Evolutionary conservation across 1,140 invertebrate species (phyloP).

Genomic region (Chironomus striatipennis): DNA sequence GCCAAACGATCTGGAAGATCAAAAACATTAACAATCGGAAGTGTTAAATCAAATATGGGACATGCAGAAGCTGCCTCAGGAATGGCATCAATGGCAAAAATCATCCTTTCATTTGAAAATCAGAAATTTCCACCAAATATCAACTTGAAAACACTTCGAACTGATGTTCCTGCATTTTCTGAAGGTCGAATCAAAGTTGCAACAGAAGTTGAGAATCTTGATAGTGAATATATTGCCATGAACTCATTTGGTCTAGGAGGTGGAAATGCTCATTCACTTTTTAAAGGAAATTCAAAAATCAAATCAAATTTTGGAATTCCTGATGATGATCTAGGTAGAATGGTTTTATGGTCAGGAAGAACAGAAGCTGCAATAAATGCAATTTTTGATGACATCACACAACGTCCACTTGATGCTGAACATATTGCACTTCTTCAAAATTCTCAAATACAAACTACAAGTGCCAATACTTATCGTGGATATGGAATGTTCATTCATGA

Average conservation of each 20-base stretch:
- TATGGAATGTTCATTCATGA: slow-evolving; percentile 28
- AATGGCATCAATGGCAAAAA: slow-evolving; percentile 74
- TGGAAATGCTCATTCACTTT: slow-evolving; percentile 58
- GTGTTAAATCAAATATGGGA: slow-evolving; percentile 89
- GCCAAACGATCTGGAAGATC: slow-evolving; percentile 53
- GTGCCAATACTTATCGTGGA: slow-evolving; percentile 32
- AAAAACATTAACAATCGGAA: slow-evolving; percentile 66
- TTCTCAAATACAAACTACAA: slow-evolving; percentile 35
- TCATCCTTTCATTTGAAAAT: slow-evolving; percentile 63
- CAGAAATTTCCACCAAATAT: slow-evolving; percentile 72
- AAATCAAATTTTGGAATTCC: slow-evolving; percentile 46
- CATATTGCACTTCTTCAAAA: slow-evolving; percentile 47
- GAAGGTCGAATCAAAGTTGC: slow-evolving; percentile 64
- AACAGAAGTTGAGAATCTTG: slow-evolving; percentile 52
- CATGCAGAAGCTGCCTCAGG: slow-evolving; percentile 88
- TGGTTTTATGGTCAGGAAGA: slow-evolving; percentile 48
- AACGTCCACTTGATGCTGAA: slow-evolving; percentile 48
- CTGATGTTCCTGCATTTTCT: slow-evolving; percentile 57
- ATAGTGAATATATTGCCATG: slow-evolving; percentile 54
- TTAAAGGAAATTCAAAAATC: slow-evolving; percentile 48
- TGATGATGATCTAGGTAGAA: slow-evolving; percentile 44
- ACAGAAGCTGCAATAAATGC: slow-evolving; percentile 55
- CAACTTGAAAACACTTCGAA: slow-evolving; percentile 62
- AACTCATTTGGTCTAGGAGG: slow-evolving; percentile 83
- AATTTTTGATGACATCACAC: slow-evolving; percentile 57